Conservation (phyloP, 2,113 vertebrate genomes). For the Ailuropoda melanoleuca region DNA sequence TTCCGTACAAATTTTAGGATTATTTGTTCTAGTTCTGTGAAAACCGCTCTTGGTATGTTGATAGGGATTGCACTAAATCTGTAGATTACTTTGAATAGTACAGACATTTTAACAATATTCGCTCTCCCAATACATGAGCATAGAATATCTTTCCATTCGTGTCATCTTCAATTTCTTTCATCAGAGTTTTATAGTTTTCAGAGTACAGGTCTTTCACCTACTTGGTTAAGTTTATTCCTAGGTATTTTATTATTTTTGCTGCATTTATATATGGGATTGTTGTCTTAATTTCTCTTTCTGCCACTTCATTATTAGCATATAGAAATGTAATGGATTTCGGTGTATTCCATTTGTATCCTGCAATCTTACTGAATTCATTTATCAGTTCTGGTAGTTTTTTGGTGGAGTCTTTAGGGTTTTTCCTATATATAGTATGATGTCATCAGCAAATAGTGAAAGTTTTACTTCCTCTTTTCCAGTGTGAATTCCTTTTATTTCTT, state of each 20-base stretch:
- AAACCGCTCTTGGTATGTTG: background rate
- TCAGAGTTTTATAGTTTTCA: background rate
- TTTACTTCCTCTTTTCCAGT: background rate
- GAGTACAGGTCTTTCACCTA: background rate
- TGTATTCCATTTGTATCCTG: background rate
- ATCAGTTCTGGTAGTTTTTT: background rate
- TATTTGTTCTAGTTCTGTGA: background rate
- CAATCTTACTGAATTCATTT: background rate
- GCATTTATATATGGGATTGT: background rate
- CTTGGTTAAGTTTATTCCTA: background rate
- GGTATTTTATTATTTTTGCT: background rate
- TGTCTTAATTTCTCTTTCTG: background rate
- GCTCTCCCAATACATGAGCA: background rate
- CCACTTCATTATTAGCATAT: background rate
- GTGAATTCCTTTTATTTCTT: background rate
- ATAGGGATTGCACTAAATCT: background rate
- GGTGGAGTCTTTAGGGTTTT: background rate
- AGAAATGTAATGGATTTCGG: background rate
- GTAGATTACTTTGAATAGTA: background rate
- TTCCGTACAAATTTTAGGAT: background rate
- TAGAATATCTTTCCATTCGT: background rate
- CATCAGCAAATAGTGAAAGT: background rate
- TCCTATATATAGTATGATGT: background rate
- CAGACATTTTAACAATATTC: background rate
- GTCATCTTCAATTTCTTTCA: background rate